Base-by-base conservation (phyloP, 2,888 invertebrate species). In the Idaea straminata region DNA sequence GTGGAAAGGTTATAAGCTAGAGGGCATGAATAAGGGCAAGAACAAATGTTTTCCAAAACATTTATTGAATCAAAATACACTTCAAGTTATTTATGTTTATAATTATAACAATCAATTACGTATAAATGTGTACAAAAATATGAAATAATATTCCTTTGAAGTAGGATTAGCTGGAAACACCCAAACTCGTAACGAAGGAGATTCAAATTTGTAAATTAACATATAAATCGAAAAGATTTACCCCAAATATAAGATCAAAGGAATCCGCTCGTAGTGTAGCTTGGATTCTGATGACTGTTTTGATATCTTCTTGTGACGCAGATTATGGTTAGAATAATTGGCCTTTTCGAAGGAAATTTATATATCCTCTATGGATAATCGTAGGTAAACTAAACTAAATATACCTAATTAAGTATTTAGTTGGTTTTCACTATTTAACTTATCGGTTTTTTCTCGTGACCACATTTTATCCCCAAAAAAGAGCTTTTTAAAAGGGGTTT, bases 141-240 rank as follows among this genome's bases (percentile, higher is more conserved):
- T 80, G 75, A 81, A 80, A 83, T 77, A 78, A 78, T 78, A 78
- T 74, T 75, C 79, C 75, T 76, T 75, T 71, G 79, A 77, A 81
- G 80, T 79, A 69, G 85, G 86, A 89, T 89, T 88, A 87, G 78
- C 86, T 82, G 83, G 83, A 83, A 82, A 85, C 84, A 83, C 79
- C 81, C 81, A 77, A 80, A 79, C 79, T 78, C 79, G 79, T 82
- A 82, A 83, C 83, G 83, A 83, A 82, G 85, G 80, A 85, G 86
- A 90, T 90, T 88, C 89, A 88, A 90, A 91, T 89, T 88, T 84
- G 80, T 81, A 88, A 89, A 91, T 91, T 91, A 89, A 89, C 91
- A 91, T 91, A 89, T 91, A 91, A 90, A 91, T 91, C 89, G 91
- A 91, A 91, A 88, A 90, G 89, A 89, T 89, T 91, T 90, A 85